phyloP scores from a whole-genome alignment of 2,888 invertebrate genomes.

The Villa cingulata region DNA sequence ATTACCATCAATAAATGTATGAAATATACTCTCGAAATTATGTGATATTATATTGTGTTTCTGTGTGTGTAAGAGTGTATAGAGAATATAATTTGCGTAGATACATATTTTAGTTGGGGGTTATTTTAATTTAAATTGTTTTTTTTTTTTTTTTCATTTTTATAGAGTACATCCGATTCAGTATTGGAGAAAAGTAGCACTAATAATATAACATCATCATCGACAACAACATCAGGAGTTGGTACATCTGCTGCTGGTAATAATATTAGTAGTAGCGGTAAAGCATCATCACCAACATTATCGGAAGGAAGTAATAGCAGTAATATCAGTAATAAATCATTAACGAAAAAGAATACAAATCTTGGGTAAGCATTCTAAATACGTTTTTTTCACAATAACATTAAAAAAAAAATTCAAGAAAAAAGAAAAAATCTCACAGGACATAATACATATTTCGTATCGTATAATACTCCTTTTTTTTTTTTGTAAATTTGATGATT shows the following conservation, averaged over 20 bases:
- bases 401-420: no score
- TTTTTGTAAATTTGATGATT: no score
- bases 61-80: no score
- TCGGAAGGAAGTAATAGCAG: constrained; percentile 27
- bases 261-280: constrained; percentile 18
- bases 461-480: no score
- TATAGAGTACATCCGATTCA: constrained; percentile 48
- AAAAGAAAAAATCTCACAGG: no score
- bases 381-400: background rate
- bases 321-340: constrained; percentile 13
- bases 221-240: constrained; percentile 15
- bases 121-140: no score
- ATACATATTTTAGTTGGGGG: no score
- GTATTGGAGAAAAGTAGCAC: constrained; percentile 35
- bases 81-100: no score
- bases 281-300: constrained; percentile 29
- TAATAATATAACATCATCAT: constrained; percentile 19
- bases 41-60: no score
- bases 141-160: constrained; percentile 15
- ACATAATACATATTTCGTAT: no score
- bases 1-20: no score
- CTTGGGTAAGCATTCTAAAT: constrained; percentile 10
- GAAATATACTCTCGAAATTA: no score
- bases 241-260: background rate
- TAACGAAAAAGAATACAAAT: constrained; percentile 9